Evolutionary conservation across 2,888 invertebrate genomes (phyloP).

Genomic region (Polydesmus complanatus): DNA sequence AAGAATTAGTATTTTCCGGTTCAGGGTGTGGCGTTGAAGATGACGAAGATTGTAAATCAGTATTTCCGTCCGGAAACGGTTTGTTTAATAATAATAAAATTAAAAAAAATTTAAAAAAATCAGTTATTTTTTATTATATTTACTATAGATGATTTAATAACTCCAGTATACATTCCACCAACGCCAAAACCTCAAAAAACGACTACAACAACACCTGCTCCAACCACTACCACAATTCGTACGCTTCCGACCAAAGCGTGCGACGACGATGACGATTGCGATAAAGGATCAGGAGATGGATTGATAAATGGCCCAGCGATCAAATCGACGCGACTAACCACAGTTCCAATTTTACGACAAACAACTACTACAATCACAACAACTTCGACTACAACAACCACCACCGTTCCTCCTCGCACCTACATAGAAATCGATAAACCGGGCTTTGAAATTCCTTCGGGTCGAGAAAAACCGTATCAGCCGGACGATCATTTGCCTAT

Average conservation of each 20-base stretch:
- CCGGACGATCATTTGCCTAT: background rate
- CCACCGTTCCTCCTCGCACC: background rate
- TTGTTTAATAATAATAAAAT: slow-evolving; percentile 32
- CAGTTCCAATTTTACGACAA: background rate
- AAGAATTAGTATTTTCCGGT: slow-evolving; percentile 83
- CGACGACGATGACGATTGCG: slow-evolving; percentile 55
- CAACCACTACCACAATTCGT: slow-evolving; percentile 29
- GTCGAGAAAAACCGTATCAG: background rate
- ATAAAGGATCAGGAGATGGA: slow-evolving; percentile 59
- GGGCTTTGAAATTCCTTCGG: background rate
- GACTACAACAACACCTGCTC: slow-evolving; percentile 26
- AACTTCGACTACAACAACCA: background rate
- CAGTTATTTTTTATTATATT: background rate
- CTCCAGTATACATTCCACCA: slow-evolving; percentile 77
- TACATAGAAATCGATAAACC: background rate
- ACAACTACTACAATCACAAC: background rate
- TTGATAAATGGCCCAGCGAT: slow-evolving; percentile 44
- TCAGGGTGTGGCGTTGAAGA: slow-evolving; percentile 77
- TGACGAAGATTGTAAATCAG: slow-evolving; percentile 76
- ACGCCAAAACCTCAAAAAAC: slow-evolving; percentile 36
- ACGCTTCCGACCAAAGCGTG: slow-evolving; percentile 41
- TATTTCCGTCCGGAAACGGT: slow-evolving; percentile 53
- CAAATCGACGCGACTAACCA: background rate
- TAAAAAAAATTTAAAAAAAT: slow-evolving; percentile 1
- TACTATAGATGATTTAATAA: slow-evolving; percentile 66